Base-by-base conservation (phyloP, 2,113 vertebrate genomes). In the Toxotes jaculatrix region DNA sequence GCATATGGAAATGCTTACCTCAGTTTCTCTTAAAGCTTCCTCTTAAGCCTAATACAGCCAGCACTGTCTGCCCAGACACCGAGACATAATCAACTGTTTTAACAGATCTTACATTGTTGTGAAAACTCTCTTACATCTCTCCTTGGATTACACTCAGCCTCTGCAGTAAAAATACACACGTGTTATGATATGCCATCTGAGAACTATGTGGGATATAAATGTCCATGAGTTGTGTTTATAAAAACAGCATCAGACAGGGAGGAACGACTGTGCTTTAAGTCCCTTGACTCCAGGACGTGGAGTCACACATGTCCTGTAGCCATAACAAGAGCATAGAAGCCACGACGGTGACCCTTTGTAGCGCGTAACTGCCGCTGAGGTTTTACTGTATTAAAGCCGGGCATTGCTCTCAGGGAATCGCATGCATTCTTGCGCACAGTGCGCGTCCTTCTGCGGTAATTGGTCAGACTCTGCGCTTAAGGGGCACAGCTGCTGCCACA, bases 1-100 rank as follows among this genome's bases (percentile, higher is more conserved):
- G 86, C 93, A 95, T 94, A 94, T 94, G 94, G 94, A 94, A 95
- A 86, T 90, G 91, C 92, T 95, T 95, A 94, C 80, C 88, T 83
- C 87, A 84, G 87, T 79, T 84, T 84, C 89, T 86, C 71, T 88
- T 85, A 90, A 89, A 92, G 92, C 87, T 89, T 91, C 82, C 75
- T 87, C 78, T 84, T 88, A 90, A 94, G 89, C 78, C 80, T 81
- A 80, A 90, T 90, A 89, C 91, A 92, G 81, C 77, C 84, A n/a
- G 42, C 86, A 92, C 87, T 91, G 87, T 94, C 91, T 91, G 73
- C 93, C 80, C 85, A 76, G 91, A 88, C 92, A 94, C 79, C 87
- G 76, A 90, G 88, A 90, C 91, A 87, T 84, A 92, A 94, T 91
- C 93, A 83, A 93, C 87, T 87, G 88, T 90, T 93, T 94, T 89